A percentile compares a stretch with the other conserved stretches of the same genome.
phyloP scores from a whole-genome alignment of 2,113 vertebrate species.

The Stictonetta naevosa region DNA sequence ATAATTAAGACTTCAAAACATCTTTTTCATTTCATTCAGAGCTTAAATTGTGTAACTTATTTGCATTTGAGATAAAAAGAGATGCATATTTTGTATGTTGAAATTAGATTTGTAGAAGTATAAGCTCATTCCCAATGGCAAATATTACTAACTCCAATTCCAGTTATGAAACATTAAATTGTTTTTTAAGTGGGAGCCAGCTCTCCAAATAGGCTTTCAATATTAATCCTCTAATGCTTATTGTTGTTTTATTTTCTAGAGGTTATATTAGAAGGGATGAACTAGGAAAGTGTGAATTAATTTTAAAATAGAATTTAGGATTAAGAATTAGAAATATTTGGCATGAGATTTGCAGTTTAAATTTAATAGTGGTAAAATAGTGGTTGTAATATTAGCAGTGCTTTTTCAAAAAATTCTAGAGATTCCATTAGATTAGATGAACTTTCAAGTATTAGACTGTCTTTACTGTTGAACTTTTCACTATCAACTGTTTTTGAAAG shows the following conservation, averaged over 20 bases:
- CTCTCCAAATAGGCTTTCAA: not conserved
- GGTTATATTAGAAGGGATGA: not conserved
- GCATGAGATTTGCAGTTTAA: not conserved
- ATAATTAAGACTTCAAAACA: conserved; percentile 47
- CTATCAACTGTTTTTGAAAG: not conserved
- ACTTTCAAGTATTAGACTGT: not conserved
- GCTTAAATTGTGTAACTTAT: conserved; percentile 20
- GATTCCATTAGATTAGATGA: not conserved
- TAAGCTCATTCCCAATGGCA: conserved; percentile 16
- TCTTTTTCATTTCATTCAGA: conserved; percentile 31
- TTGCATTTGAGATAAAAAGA: conserved; percentile 51
- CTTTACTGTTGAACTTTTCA: not conserved
- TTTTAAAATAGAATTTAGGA: not conserved
- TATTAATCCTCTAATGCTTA: conserved; percentile 10
- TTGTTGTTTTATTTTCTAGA: conserved; percentile 18
- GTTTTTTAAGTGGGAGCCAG: conserved; percentile 35
- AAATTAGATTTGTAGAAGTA: conserved; percentile 39
- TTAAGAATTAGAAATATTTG: not conserved
- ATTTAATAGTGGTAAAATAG: not conserved
- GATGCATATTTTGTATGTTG: conserved; percentile 9
- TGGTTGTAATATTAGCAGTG: not conserved
- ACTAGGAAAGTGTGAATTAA: not conserved
- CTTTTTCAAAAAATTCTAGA: not conserved
- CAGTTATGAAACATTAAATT: conserved; percentile 41
- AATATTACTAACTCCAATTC: conserved; percentile 38